Base-by-base conservation (phyloP, 1,140 invertebrate genomes). In the Papilio aristodemus region DNA sequence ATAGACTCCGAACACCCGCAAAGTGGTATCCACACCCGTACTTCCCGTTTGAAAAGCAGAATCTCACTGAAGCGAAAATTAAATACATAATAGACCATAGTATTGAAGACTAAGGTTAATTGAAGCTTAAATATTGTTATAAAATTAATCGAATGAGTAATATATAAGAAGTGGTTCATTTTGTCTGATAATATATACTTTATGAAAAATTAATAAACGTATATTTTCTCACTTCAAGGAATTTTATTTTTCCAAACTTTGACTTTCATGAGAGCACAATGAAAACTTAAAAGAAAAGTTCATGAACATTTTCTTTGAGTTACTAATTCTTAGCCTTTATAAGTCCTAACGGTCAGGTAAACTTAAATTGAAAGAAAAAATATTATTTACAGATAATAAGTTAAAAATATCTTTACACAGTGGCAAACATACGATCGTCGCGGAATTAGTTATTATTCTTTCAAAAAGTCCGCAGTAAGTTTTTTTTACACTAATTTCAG, bases 21-120 rank as follows among this genome's bases (percentile, higher is more conserved):
- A 88, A 89, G 70, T 90, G 86, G 86, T 90, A 89, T 70, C 57
- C 77, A 11, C 85, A 90, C 68, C 84, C 86, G 14, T 67, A 86
- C 59, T 90, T 87, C 64, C 87, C 85, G 1, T 90, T 88, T 58
- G 84, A 88, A 71, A 90, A 83, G 70, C 85, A 87, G 64, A 85
- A 86, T 58, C 71, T 88, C 58, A 84, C 81, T 3, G 41, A 68
- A 1, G 63, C 38, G 19, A 74, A 88, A 78, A 85, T 88, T 78
- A 32, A 84, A 54, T 71, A 80, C 25, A 81, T 85, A 27, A 84
- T 90, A 46, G 78, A 79, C 57, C 72, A 85, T 39, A 84, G 85
- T 27, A 84, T 73, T 63, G 80, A 87, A 68, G 86, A 88, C 82
- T 86, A 73, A 76, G 69, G 8, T n/a, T 3, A n/a, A 46, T 19